Evolutionary conservation across 2,797 vertebrate genomes (phyloP).

Genomic region (Girardinus metallicus): DNA sequence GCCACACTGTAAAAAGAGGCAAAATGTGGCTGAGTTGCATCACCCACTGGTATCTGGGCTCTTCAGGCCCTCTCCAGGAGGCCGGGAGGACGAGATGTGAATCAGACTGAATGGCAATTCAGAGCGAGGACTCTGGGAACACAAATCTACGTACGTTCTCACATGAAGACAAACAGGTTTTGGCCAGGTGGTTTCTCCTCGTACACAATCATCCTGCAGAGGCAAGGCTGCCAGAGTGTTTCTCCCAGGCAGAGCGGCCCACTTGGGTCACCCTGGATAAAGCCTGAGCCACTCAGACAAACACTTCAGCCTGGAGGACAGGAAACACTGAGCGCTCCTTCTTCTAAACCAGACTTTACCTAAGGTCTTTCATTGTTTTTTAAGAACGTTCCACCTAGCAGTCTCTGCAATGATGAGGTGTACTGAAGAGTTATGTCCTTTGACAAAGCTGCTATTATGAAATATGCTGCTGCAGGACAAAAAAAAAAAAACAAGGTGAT

Average conservation of each 20-base stretch:
- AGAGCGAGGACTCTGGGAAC: slow-evolving; percentile 60
- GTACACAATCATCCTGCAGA: slow-evolving; percentile 51
- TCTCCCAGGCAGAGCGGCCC: slow-evolving; percentile 55
- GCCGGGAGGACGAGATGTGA: slow-evolving; percentile 12
- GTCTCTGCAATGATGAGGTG: slow-evolving; percentile 27
- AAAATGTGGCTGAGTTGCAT: not conserved
- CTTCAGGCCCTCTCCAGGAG: not conserved
- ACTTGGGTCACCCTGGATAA: slow-evolving; percentile 61
- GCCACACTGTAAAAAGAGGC: not conserved
- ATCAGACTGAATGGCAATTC: slow-evolving; percentile 43
- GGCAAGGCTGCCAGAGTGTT: slow-evolving; percentile 33
- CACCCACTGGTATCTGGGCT: slow-evolving; percentile 1
- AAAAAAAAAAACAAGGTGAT: not conserved
- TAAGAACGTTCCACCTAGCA: slow-evolving; percentile 57
- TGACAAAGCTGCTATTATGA: slow-evolving; percentile 10
- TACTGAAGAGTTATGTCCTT: slow-evolving; percentile 30
- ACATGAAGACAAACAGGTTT: slow-evolving; percentile 60
- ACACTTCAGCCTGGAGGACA: slow-evolving; percentile 71
- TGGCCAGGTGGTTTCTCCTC: slow-evolving; percentile 58
- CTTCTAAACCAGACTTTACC: slow-evolving; percentile 46
- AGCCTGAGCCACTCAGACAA: slow-evolving; percentile 68
- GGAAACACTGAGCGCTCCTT: slow-evolving; percentile 53
- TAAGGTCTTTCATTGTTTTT: slow-evolving; percentile 67
- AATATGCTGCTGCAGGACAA: slow-evolving; percentile 15
- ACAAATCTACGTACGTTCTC: slow-evolving; percentile 61